These are phyloP conservation scores for Enteromius fasciolatus DNA, from an alignment of 2,797 vertebrate species.

Conservation along the genomic window DNA sequence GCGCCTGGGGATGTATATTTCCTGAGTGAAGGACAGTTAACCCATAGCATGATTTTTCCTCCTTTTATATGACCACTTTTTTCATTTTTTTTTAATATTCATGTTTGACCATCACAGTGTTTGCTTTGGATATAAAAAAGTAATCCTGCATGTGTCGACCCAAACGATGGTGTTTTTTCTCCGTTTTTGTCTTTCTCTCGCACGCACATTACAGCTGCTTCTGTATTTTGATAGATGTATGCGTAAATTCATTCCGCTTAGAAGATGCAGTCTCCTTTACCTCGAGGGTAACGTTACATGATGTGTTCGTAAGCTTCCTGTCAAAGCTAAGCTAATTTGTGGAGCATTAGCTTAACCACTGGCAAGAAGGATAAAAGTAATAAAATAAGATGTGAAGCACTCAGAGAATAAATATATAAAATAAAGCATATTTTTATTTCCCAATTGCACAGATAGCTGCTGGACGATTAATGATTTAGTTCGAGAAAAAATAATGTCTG, in stretches of 20 bases:
- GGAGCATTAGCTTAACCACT: constrained; percentile 20
- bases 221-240: constrained; percentile 56
- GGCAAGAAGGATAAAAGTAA: constrained; percentile 5
- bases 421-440: neutral
- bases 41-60: constrained; percentile 76
- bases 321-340: constrained; percentile 63
- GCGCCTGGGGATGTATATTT: constrained; percentile 84
- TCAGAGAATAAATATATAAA: neutral
- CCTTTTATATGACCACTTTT: constrained; percentile 43
- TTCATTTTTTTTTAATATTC: constrained; percentile 59
- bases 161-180: constrained; percentile 65
- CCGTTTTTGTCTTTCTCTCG: constrained; percentile 43
- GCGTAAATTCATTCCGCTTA: constrained; percentile 66
- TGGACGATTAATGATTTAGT: neutral
- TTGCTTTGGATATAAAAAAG: neutral
- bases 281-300: constrained; percentile 65
- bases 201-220: constrained; percentile 54
- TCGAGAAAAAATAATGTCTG: neutral
- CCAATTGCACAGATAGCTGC: neutral
- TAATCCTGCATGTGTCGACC: constrained; percentile 69
- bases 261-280: constrained; percentile 47
- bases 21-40: constrained; percentile 87
- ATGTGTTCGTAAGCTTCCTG: constrained; percentile 68
- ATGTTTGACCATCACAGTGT: constrained; percentile 63
- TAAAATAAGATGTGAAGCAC: constrained; percentile 2